Evolutionary conservation across 2,888 invertebrate species (phyloP).

Genomic region (Himalopsyche kuldschensis): DNA sequence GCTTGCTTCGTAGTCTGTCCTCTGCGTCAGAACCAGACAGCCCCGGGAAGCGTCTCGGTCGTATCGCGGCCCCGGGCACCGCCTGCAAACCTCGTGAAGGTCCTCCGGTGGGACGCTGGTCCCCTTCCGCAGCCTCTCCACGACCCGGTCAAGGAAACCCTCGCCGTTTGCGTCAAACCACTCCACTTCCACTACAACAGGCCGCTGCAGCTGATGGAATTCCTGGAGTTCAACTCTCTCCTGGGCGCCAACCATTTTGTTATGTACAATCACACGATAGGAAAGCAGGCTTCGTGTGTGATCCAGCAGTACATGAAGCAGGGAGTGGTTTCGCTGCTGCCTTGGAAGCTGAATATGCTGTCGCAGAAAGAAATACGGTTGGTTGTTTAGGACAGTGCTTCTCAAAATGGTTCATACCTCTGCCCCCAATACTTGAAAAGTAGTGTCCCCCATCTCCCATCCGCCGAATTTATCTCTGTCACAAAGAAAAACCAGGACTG

Average conservation of each 20-base stretch:
- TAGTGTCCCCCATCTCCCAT: background rate
- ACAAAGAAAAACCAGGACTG: too few relatives aligned
- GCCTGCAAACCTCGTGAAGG: constrained; percentile 65
- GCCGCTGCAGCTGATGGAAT: constrained; percentile 82
- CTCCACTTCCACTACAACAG: constrained; percentile 84
- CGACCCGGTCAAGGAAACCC: constrained; percentile 49
- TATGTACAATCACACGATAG: constrained; percentile 88
- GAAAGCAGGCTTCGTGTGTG: constrained; percentile 75
- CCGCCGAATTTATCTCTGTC: too few relatives aligned
- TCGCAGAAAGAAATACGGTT: constrained; percentile 79
- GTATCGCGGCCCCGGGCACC: constrained; percentile 62
- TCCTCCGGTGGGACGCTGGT: constrained; percentile 10
- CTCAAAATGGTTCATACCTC: background rate
- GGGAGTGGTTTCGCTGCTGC: constrained; percentile 71
- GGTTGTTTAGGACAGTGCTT: background rate
- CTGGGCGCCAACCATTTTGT: constrained; percentile 86
- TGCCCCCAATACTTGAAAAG: background rate
- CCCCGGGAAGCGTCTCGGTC: constrained; percentile 71
- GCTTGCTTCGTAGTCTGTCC: constrained; percentile 88
- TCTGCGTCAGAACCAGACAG: constrained; percentile 62
- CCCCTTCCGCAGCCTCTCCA: constrained; percentile 50
- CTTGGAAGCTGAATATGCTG: constrained; percentile 84
- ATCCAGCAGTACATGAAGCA: constrained; percentile 67
- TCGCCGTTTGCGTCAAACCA: constrained; percentile 87
- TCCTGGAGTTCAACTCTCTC: constrained; percentile 82